Evolutionary conservation across 2,113 vertebrate genomes (phyloP), one percentile per base, ranked within the genome.

Genomic region (Agelaius phoeniceus): DNA sequence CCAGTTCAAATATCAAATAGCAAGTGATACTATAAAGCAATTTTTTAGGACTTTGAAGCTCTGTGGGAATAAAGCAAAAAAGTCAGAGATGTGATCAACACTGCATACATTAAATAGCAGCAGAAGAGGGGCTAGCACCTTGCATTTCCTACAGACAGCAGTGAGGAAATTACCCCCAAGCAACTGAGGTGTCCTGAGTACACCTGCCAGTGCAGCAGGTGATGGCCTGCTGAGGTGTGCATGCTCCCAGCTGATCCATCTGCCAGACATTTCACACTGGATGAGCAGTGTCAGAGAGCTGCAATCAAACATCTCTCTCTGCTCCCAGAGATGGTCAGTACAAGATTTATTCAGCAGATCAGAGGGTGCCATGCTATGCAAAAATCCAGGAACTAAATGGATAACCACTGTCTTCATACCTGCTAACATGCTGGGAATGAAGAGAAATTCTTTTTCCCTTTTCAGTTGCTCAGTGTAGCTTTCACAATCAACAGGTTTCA

Each of bases 391-490:
- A 84, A 73, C 19, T 71, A 69, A 85, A 63, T 13, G 4, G 30
- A 33, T 27, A 68, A 52, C 37, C 27, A 81, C 14, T 12, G 30
- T 24, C 39, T 37, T 37, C 21, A 44, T 97, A 99, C 99, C 99
- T 98, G 98, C 74, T 80, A 12, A 87, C 82, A 77, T 96, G 62
- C 99, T 99, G 30, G 99, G 99, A 10, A 52, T 86, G 57, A 99
- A 99, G n/a, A 99, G 96, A 58, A 98, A 79, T 39, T 98, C 97
- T 31, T 94, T 97, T 41, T 99, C 98, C 84, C 71, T 98, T 94
- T 98, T 97, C 66, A 98, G 13, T 15, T 87, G 98, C 28, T 79
- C 85, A 18, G 93, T 97, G 84, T 98, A 97, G 20, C 97, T 98
- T 41, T 98, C 66, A 58, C 98, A 99, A 31, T 98, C 98, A 0